Conservation (phyloP, 2,888 invertebrate species). For the Nudaria mundana region DNA sequence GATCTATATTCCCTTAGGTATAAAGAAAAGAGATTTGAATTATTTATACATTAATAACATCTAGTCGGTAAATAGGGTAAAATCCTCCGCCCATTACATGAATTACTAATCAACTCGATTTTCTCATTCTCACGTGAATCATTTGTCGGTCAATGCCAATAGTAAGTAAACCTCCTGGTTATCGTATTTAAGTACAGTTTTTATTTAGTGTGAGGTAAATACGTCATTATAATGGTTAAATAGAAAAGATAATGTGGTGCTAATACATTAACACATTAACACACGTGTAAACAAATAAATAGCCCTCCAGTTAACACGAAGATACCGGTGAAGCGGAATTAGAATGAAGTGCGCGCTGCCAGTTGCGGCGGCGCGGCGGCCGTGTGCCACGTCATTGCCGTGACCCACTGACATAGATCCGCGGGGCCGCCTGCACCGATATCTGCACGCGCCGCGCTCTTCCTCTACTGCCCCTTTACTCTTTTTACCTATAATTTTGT, state of each 20-base stretch:
- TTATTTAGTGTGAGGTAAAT: slow-evolving; percentile 12
- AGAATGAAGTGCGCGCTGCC: slow-evolving; percentile 75
- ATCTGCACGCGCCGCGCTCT: slow-evolving; percentile 73
- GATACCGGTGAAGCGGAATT: slow-evolving; percentile 78
- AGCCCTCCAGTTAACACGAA: slow-evolving; percentile 43
- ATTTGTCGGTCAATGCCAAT: slow-evolving; percentile 69
- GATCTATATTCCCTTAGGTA: not conserved
- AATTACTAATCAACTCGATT: slow-evolving; percentile 42
- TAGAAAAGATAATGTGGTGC: slow-evolving; percentile 14
- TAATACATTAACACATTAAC: slow-evolving; percentile 24
- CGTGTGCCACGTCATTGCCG: slow-evolving; percentile 83
- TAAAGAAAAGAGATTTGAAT: too few relatives aligned
- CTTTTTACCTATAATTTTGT: slow-evolving; percentile 38
- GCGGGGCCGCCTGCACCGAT: slow-evolving; percentile 81
- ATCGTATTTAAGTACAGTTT: slow-evolving; percentile 27
- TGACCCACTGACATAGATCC: slow-evolving; percentile 87
- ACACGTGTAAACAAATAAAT: slow-evolving; percentile 32
- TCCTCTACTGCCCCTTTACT: slow-evolving; percentile 60
- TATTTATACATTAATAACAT: not conserved
- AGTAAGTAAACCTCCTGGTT: slow-evolving; percentile 39
- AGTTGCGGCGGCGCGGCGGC: slow-evolving; percentile 75
- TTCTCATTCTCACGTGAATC: slow-evolving; percentile 53
- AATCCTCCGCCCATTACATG: slow-evolving; percentile 31
- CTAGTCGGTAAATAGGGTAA: slow-evolving; percentile 28
- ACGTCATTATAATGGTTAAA: slow-evolving; percentile 8